Evolutionary conservation across 2,888 invertebrate species (phyloP), one percentile per base, ranked within the genome.

Genomic region (Eledone cirrhosa): DNA sequence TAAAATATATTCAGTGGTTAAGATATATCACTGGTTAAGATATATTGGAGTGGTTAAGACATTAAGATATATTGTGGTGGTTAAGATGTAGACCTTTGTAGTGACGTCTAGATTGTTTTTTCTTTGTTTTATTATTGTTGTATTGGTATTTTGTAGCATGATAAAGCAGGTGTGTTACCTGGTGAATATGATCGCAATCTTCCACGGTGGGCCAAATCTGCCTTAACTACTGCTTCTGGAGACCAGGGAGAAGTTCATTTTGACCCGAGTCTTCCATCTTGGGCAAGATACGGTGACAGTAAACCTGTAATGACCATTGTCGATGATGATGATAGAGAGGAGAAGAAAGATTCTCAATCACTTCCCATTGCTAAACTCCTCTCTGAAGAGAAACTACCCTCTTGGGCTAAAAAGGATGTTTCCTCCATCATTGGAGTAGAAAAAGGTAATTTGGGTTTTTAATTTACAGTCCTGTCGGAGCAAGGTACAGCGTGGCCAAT

Each of bases 401-500:
- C 77, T 31, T 86, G 86, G 85, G 85, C 83, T 0, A 41, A 80
- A 48, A 81, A 81, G 41, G 82, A 80, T 72, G 11, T 41, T 41
- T 41, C 41, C 11, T 41, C 41, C 11, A 11, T 41, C 0, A 11
- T 8, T 41, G 41, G 41, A 41, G 41, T 41, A 8, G 41, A 8
- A 2, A 41, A 41, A 41, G 41, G 41, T 41, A 5, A 41, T 41
- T 41, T 41, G 5, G 5, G 41, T 41, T 41, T 41, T 41, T 41
- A 41, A 41, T 41, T 41, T n/a, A n/a, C n/a, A n/a, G n/a, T n/a
- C n/a, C n/a, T n/a, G n/a, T n/a, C n/a, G n/a, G n/a, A n/a, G n/a
- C n/a, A n/a, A n/a, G n/a, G n/a, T n/a, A n/a, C n/a, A n/a, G n/a
- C n/a, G n/a, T n/a, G n/a, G n/a, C n/a, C n/a, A n/a, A n/a, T n/a